Evolutionary conservation across 2,797 vertebrate genomes (phyloP), one percentile per base, ranked within the genome.

Genomic region (Eleutherodactylus coqui): DNA sequence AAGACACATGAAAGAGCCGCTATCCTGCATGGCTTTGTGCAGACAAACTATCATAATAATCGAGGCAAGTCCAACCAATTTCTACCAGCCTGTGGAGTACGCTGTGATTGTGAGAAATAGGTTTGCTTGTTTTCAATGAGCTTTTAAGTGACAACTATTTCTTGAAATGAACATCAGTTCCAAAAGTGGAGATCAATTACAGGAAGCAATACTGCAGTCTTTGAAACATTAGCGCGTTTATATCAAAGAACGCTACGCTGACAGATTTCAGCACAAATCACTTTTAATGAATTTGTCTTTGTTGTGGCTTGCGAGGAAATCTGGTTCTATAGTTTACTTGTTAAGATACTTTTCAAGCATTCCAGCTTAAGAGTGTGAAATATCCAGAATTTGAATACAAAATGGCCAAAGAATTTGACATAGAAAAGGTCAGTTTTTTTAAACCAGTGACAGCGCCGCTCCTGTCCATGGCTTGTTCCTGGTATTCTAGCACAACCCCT

Each of bases 261-360:
- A 27, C 49, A 69, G 36, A 67, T 79, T n/a, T 79, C 75, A 79
- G 47, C 62, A 53, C 53, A 79, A 67, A 78, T 49, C 38, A 51
- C 62, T 58, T 87, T 78, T 38, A 83, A 83, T 78, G 80, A 83
- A 47, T 81, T 49, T 83, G 72, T 83, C 60, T 76, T 82, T 38
- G 27, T 51, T 78, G 58, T 75, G 64, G 72, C 70, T 82, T 64
- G 64, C 13, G 16, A 72, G 19, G 45, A 82, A 75, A 86, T 75
- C 79, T 55, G 76, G 36, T 67, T 82, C 70, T 73, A n/a, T n/a
- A 72, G 13, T 45, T 38, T 45, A 43, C 24, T 72, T n/a, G 36
- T 43, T 73, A 45, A 73, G 70, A 73, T 73, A 27, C 5, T 45
- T n/a, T 73, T 43, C 41, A 45, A 27, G 38, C 41, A 73, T 45